phyloP scores from a whole-genome alignment of 1,140 invertebrate genomes.

The Trachymyrmex cornetzi region DNA sequence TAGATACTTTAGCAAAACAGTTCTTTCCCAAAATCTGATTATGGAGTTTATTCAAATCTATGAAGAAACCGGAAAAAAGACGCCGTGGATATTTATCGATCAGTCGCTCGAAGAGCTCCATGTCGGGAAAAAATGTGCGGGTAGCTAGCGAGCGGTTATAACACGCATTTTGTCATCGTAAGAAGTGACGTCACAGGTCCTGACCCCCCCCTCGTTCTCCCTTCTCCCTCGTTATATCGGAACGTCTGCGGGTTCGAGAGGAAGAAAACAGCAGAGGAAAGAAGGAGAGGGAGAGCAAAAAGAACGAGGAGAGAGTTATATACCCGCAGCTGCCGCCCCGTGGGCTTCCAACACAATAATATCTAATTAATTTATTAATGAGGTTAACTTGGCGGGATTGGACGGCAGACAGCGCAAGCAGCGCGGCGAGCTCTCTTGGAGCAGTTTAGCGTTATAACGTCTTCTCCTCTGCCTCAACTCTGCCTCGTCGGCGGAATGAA shows the following conservation, averaged over 20 bases:
- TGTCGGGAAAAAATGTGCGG: conserved; percentile 66
- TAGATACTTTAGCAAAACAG: too few species aligned
- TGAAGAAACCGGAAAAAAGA: not conserved
- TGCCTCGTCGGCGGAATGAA: conserved; percentile 80
- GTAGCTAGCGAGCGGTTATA: conserved; percentile 55
- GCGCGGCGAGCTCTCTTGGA: conserved; percentile 69
- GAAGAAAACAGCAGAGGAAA: conserved; percentile 32
- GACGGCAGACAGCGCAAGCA: conserved; percentile 85
- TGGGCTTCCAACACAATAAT: conserved; percentile 86
- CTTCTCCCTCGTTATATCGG: conserved; percentile 3
- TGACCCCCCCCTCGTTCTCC: conserved; percentile 68
- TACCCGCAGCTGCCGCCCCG: conserved; percentile 85
- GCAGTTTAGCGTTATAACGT: conserved; percentile 77
- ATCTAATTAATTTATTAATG: conserved; percentile 87
- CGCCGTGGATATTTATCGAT: not conserved
- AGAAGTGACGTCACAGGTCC: conserved; percentile 82
- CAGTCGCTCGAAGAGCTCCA: not conserved
- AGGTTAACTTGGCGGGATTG: conserved; percentile 86
- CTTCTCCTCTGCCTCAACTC: conserved; percentile 78
- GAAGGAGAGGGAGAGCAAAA: conserved; percentile 26
- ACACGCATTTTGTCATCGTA: conserved; percentile 67
- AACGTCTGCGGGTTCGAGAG: conserved; percentile 77
- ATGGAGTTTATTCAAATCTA: not conserved
- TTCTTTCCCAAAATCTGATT: not conserved
- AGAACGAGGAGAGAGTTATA: conserved; percentile 57